Percentiles rank a stretch among this genome's conserved stretches.
phyloP scores from a whole-genome alignment of 2,888 invertebrate species.

The Drosophila vallismaia region DNA sequence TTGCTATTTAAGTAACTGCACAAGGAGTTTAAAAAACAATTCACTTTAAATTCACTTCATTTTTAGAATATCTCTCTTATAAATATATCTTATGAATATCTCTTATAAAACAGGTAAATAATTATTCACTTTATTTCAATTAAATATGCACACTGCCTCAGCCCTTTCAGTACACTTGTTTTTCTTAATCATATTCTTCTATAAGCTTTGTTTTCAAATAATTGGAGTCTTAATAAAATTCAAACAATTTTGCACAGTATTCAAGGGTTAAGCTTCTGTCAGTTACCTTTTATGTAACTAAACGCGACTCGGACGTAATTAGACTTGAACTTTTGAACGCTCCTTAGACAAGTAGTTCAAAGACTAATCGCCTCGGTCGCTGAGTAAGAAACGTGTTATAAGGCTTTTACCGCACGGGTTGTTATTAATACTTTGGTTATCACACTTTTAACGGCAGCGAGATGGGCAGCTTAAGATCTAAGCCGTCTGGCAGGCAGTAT shows the following conservation, averaged over 20 bases:
- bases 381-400: conserved; percentile 28
- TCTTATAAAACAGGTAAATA: too few species aligned
- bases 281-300: conserved; percentile 25
- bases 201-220: background rate
- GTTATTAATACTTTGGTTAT: conserved; percentile 28
- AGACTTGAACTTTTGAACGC: conserved; percentile 61
- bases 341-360: conserved; percentile 33
- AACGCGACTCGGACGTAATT: conserved; percentile 44
- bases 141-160: too few species aligned
- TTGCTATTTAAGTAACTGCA: conserved; percentile 10
- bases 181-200: background rate
- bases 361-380: conserved; percentile 31
- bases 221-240: background rate
- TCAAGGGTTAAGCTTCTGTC: conserved; percentile 16
- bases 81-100: too few species aligned
- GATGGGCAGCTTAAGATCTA: conserved; percentile 14
- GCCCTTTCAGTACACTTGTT: background rate
- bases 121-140: background rate
- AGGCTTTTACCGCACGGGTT: conserved; percentile 17
- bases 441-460: conserved; percentile 9
- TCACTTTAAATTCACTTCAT: background rate
- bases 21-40: background rate
- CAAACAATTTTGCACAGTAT: conserved; percentile 17
- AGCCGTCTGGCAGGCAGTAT: conserved; percentile 19
- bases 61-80: too few species aligned